Base-by-base conservation (phyloP, 2,113 vertebrate species). In the Pipra filicauda region DNA sequence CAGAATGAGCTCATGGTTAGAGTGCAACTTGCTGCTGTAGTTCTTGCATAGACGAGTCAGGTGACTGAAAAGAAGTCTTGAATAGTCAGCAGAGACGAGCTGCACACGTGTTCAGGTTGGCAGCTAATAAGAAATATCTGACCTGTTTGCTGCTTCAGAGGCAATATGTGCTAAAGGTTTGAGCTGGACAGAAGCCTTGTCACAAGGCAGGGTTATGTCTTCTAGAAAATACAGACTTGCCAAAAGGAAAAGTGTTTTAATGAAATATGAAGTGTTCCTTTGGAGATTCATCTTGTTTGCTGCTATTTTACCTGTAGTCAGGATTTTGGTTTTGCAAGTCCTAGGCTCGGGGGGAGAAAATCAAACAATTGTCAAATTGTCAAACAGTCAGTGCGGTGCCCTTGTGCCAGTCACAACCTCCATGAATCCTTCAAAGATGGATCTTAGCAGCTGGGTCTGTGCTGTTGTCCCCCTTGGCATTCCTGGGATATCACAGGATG, bases 41-140 rank as follows among this genome's bases (percentile, higher is more conserved):
- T 48, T 58, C 37, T 55, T 44, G 41, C 39, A 17, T 27, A 46
- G 64, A 7, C 35, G 20, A 43, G 28, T 61, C 28, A 46, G 71
- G 18, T 11, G 39, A 8, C 9, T 33, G 73, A 52, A 80, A 26
- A 44, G 33, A 28, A 64, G 8, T 9, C 71, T 67, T 37, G 61
- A 77, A 8, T 2, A 76, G 64, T 6, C 66, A 52, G 35, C 48
- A 39, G 57, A 62, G 57, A 23, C 31, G 70, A 54, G 69, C 67
- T 77, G 24, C 0, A 3, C 31, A 8, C 5, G 0, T 0, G 2
- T 9, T 61, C 37, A 30, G 66, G 22, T 33, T 72, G 48, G 61
- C 57, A 20, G 24, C 67, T 77, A 35, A 43, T 43, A 17, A 30
- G 26, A 48, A 51, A 20, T 8, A 27, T 3, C 48, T 0, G 0